Evolutionary conservation across 1,140 invertebrate genomes (phyloP).

Genomic region (Drosophila bipectinata): DNA sequence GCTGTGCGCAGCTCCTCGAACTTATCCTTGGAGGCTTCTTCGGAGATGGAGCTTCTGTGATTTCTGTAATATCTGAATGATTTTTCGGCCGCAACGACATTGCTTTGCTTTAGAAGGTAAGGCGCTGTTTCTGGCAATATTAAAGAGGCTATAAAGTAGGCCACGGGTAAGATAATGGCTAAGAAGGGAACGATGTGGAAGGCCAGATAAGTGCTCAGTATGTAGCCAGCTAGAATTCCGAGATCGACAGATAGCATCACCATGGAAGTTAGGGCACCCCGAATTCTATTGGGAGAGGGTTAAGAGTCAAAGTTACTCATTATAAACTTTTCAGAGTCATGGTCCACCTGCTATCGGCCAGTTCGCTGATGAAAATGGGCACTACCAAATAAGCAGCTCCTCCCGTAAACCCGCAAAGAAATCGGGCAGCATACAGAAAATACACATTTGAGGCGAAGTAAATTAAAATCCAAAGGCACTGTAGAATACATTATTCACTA

Average conservation of each 20-base stretch:
- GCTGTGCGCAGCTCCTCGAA: constrained; percentile 53
- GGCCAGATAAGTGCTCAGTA: constrained; percentile 87
- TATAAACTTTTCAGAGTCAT: background rate
- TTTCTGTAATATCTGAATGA: constrained; percentile 85
- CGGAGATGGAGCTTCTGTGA: constrained; percentile 1
- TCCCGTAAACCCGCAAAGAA: constrained; percentile 82
- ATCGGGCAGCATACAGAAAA: constrained; percentile 81
- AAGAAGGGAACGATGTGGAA: constrained; percentile 88
- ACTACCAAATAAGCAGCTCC: constrained; percentile 83
- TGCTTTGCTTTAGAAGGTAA: constrained; percentile 86
- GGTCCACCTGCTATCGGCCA: constrained; percentile 69
- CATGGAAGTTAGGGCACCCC: constrained; percentile 91
- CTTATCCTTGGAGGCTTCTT: constrained; percentile 4
- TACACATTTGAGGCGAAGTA: constrained; percentile 78
- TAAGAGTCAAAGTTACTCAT: background rate
- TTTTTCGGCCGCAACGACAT: constrained; percentile 87
- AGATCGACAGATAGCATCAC: constrained; percentile 92
- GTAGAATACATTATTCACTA: background rate
- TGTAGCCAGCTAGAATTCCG: constrained; percentile 91
- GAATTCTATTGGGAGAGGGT: constrained; percentile 84
- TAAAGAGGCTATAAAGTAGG: constrained; percentile 88
- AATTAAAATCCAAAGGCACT: constrained; percentile 78
- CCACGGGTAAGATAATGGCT: constrained; percentile 87
- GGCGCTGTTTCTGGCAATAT: constrained; percentile 93
- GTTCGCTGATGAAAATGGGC: constrained; percentile 84